A percentile compares a stretch with the other conserved stretches of the same genome.
These are phyloP conservation scores for Lepidocyrtoides sp. DNA, from an alignment of 2,888 invertebrate genomes.

Conservation along the genomic window DNA sequence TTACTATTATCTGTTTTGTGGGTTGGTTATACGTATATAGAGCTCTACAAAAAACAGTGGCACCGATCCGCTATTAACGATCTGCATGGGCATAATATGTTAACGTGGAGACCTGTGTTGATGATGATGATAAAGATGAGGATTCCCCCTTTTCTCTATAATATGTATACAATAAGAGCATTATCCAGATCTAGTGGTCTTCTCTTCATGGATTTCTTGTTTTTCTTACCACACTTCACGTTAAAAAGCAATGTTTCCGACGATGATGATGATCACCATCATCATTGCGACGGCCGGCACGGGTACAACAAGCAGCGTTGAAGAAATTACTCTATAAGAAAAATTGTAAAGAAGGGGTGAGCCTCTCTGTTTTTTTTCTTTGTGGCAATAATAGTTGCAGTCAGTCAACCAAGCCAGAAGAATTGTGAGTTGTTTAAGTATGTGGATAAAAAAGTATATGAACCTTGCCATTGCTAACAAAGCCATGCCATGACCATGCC, in stretches of 20 bases:
- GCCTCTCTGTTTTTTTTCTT: not conserved
- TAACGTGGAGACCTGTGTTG: conserved; percentile 36
- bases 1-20: conserved; percentile 75
- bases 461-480: conserved; percentile 67
- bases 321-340: conserved; percentile 36
- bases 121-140: conserved; percentile 49
- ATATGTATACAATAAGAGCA: not conserved
- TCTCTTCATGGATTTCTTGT: conserved; percentile 30
- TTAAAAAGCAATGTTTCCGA: conserved; percentile 14
- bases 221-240: conserved; percentile 37
- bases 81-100: conserved; percentile 43
- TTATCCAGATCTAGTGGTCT: conserved; percentile 32
- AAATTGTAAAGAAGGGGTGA: conserved; percentile 57
- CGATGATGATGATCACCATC: conserved; percentile 14
- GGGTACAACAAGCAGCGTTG: conserved; percentile 53
- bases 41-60: conserved; percentile 54
- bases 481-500: conserved; percentile 67
- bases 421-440: not conserved
- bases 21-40: conserved; percentile 51
- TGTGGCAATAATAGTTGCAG: conserved; percentile 45
- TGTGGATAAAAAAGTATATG: conserved; percentile 25
- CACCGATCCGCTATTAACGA: conserved; percentile 51
- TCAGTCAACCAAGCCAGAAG: conserved; percentile 18
- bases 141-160: conserved; percentile 37
- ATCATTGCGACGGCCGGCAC: conserved; percentile 67